These are phyloP conservation scores for Chaetops frenatus DNA, from an alignment of 2,113 vertebrate genomes.

Conservation along the genomic window DNA sequence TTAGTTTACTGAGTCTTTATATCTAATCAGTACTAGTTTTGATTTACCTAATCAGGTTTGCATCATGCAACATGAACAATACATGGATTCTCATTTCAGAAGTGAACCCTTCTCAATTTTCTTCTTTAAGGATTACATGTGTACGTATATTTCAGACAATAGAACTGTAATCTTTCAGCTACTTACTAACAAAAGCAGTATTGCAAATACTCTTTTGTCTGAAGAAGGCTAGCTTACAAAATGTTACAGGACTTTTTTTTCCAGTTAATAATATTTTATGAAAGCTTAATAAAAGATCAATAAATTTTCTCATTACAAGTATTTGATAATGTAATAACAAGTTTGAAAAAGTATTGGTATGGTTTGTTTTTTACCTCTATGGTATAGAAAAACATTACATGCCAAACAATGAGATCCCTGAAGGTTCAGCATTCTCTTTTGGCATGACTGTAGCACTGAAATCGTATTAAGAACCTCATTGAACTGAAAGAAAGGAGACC, in stretches of 20 bases:
- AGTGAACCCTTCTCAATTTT: neutral
- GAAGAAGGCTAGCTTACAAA: neutral
- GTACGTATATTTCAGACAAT: neutral
- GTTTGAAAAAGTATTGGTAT: neutral
- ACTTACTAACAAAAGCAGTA: neutral
- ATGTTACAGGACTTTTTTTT: neutral
- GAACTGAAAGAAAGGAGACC: neutral
- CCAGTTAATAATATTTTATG: neutral
- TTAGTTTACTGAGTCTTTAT: neutral
- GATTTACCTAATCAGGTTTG: neutral
- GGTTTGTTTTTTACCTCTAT: neutral
- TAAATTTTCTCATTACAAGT: neutral
- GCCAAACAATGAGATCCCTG: fast-evolving
- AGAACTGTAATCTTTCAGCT: neutral
- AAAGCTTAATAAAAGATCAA: neutral
- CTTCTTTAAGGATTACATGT: neutral
- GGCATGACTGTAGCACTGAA: neutral
- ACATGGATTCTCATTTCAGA: neutral
- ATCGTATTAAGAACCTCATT: neutral
- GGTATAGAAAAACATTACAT: neutral
- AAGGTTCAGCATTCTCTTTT: neutral
- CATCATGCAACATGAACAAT: neutral
- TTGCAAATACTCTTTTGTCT: neutral
- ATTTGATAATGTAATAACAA: neutral
- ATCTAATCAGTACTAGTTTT: neutral